Conservation (phyloP, 2,888 invertebrate species). For the Eledone cirrhosa region DNA sequence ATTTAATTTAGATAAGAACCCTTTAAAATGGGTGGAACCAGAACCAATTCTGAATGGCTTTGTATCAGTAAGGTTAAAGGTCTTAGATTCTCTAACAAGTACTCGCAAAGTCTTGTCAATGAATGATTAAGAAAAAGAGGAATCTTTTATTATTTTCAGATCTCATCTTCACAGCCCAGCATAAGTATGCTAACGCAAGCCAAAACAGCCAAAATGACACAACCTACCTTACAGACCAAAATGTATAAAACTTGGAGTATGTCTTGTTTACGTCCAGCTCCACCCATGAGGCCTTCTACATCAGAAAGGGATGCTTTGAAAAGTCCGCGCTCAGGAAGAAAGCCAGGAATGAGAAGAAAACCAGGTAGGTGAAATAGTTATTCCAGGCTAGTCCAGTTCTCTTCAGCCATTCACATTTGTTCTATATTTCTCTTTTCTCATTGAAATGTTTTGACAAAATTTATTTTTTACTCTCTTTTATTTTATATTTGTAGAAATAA, state of each 20-base stretch:
- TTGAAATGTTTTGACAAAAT: no score
- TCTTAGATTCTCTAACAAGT: no score
- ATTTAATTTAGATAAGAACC: no score
- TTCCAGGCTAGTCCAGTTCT: no score
- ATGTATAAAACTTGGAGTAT: conserved; percentile 69
- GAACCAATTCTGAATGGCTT: no score
- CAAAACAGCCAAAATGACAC: conserved; percentile 57
- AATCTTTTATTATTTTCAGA: conserved; percentile 43
- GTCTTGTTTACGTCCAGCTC: conserved; percentile 86
- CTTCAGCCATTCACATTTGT: no score
- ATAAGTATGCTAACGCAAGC: conserved; percentile 57
- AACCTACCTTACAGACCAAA: conserved; percentile 39
- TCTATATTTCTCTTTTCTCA: no score
- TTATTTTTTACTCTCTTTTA: background rate
- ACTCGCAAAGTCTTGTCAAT: no score
- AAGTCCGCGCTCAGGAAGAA: conserved; percentile 57
- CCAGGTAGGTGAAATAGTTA: conserved; percentile 55
- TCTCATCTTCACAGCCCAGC: conserved; percentile 59
- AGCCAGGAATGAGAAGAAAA: conserved; percentile 50
- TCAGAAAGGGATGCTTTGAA: conserved; percentile 54
- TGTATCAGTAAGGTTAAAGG: no score
- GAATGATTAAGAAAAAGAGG: no score
- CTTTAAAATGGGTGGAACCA: no score
- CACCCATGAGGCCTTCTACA: conserved; percentile 82
- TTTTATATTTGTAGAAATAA: background rate